Base-by-base conservation (phyloP, 2,113 vertebrate species). In the Melospiza melodia region DNA sequence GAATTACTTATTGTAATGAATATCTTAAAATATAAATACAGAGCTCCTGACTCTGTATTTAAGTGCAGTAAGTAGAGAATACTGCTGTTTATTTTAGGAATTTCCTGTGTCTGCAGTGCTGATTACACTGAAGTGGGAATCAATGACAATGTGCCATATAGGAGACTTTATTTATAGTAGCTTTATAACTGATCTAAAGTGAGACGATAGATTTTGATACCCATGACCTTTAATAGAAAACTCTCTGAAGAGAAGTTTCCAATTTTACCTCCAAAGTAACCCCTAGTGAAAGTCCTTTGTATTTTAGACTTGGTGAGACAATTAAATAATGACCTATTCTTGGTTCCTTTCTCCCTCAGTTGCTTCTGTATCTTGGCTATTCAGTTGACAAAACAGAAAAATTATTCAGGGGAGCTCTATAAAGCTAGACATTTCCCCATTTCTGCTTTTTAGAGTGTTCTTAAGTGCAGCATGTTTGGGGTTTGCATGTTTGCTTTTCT, bases 111-210 rank as follows among this genome's bases (percentile, higher is more conserved):
- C 78, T 93, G 84, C 41, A 58, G 58, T 83, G 46, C 84, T 93
- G 63, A 77, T 93, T 91, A 95, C 61, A 55, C 27, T 88, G 68
- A 91, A 95, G 68, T 41, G 31, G 27, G 85, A 93, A 91, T 95
- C 90, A 86, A 49, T 93, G 84, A 93, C 78, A 91, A 90, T 57
- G 75, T 94, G 35, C 78, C 39, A 71, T 83, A 83, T 37, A 91
- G 66, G 44, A 94, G 72, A 67, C 22, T 94, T 93, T 93, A 97
- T 96, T 95, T 95, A 91, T 94, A 96, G 91, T 83, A 82, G 19
- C 54, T 85, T 87, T 93, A 90, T 58, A 87, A 79, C 28, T 73
- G 87, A 85, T 90, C 71, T 90, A 55, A 87, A 93, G 58, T 44
- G 55, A 83, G 41, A 87, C 1, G 0, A 77, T 41, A 94, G 68